These are phyloP conservation scores for Dicrostonyx torquatus DNA, from an alignment of 2,797 vertebrate genomes.

Conservation along the genomic window DNA sequence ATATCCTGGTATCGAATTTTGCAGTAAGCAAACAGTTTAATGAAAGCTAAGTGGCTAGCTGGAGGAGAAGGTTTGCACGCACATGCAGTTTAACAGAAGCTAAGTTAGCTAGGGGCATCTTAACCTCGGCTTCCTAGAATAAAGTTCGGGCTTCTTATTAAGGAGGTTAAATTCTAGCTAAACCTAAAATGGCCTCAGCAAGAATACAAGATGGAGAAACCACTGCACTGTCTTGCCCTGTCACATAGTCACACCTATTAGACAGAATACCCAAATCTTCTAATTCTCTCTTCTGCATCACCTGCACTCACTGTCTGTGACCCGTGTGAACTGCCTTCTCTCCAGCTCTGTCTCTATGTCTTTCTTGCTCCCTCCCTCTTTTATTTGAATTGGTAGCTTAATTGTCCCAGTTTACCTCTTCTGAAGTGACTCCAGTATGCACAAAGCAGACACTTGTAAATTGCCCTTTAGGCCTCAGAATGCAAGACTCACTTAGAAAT, in stretches of 20 bases:
- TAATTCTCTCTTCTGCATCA: background rate
- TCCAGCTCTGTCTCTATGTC: background rate
- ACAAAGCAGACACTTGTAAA: slow-evolving; percentile 48
- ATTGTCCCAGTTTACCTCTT: background rate
- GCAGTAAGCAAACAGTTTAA: background rate
- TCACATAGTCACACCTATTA: background rate
- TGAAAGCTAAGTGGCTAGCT: background rate
- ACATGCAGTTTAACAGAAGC: background rate
- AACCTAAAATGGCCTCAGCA: background rate
- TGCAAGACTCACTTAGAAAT: slow-evolving; percentile 3
- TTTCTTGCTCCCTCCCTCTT: background rate
- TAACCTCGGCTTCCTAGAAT: background rate
- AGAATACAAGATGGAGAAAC: background rate
- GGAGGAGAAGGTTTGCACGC: background rate
- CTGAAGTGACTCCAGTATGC: slow-evolving; percentile 30
- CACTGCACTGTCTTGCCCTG: too few relatives aligned
- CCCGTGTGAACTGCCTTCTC: background rate
- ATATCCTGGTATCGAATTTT: background rate
- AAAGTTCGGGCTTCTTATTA: background rate
- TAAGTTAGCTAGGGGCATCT: background rate
- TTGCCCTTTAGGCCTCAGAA: background rate
- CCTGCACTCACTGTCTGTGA: background rate
- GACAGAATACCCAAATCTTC: background rate
- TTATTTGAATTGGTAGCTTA: slow-evolving; percentile 40
- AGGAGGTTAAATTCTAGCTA: background rate